A percentile compares a stretch with the other conserved stretches of the same genome.
Evolutionary conservation across 2,797 vertebrate species (phyloP).

Genomic region (Myotis findleyi): DNA sequence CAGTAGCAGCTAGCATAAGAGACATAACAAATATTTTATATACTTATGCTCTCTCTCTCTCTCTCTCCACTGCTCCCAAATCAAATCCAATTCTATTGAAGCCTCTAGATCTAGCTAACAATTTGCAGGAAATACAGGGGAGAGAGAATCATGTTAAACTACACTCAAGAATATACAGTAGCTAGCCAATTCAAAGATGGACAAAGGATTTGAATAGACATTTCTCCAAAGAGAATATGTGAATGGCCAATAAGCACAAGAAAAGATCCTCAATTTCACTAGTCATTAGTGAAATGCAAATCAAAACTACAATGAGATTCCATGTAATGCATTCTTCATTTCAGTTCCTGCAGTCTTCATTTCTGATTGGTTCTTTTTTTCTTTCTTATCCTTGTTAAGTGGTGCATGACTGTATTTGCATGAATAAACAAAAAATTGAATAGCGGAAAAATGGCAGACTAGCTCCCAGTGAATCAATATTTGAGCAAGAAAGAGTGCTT

Average conservation of each 20-base stretch:
- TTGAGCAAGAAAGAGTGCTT: not conserved
- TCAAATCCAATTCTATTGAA: conserved; percentile 11
- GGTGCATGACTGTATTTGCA: not conserved
- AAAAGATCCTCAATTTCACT: not conserved
- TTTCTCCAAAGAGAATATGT: not conserved
- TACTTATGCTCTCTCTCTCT: not conserved
- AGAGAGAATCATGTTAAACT: not conserved
- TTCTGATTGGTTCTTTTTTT: not conserved
- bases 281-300: not conserved
- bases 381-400: not conserved
- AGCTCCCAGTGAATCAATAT: not conserved
- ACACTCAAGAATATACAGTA: not conserved
- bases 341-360: not conserved
- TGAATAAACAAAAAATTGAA: not conserved
- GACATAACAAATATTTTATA: not conserved
- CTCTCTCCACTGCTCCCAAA: not conserved
- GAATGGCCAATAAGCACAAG: not conserved
- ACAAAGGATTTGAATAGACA: not conserved
- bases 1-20: not conserved
- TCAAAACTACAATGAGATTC: not conserved
- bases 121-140: not conserved
- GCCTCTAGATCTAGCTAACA: conserved; percentile 7
- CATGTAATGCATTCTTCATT: not conserved
- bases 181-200: not conserved
- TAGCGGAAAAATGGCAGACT: not conserved